Evolutionary conservation across 2,888 invertebrate species (phyloP), one percentile per base, ranked within the genome.

Genomic region (Tubulanus polymorphus): DNA sequence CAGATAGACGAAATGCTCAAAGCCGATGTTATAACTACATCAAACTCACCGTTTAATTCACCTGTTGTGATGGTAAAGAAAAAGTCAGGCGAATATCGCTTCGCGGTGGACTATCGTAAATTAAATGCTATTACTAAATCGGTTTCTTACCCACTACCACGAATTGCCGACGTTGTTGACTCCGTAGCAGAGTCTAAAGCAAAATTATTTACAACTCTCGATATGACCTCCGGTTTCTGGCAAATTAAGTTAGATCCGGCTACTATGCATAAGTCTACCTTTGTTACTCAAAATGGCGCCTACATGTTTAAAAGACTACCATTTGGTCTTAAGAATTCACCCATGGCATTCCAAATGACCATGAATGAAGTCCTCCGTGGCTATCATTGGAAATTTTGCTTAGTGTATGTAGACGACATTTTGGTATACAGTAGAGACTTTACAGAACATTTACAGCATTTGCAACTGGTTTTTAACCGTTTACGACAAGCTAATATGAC

Each of bases 351-450:
- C 51, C 58, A 62, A 47, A 41, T 51, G 1, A 32, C 61, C 1
- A 63, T 63, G 56, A 26, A 53, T 6, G 35, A 48, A 10, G 55
- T 63, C 8, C 46, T 65, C 15, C 18, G 56, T 15, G 52, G 52
- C 10, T 28, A 64, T 20, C 53, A 62, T 20, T 66, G 63, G 60
- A 62, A 64, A 53, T 60, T 49, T 48, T 54, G 55, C 1, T 30
- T 65, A 6, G 56, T 61, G 18, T 66, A 66, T 41, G 50, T 63
- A 10, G 66, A 67, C 53, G 66, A 65, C 48, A 59, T 64, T 8
- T 37, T 63, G 5, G 52, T 62, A n/a, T 63, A 61, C 41, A 55
- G 53, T 18, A 32, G 49, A 3, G 49, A 52, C 12, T 57, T 64
- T 48, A 51, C 60, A 2, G 56, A 58, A 35, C 63, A 64, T 48